Conservation (phyloP, 37 sponge, comb jelly and placozoan species). For the Halisarca cf. caerulea region DNA sequence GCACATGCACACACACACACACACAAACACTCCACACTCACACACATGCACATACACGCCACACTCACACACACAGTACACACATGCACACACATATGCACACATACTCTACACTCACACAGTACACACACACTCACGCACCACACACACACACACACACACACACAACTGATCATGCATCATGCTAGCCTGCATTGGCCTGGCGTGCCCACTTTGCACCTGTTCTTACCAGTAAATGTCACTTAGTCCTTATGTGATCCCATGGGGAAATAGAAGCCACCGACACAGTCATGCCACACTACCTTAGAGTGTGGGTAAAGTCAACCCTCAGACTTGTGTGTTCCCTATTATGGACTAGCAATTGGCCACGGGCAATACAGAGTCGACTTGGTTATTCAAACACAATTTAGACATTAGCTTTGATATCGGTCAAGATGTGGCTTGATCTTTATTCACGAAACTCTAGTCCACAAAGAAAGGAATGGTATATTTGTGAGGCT, state of each 20-base stretch:
- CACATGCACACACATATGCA: background rate
- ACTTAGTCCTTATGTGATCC: too few species aligned
- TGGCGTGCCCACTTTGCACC: too few species aligned
- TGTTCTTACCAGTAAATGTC: too few species aligned
- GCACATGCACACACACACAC: conserved; percentile 6
- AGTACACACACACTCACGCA: too few species aligned
- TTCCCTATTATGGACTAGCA: background rate
- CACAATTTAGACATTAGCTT: conserved; percentile 3
- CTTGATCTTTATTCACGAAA: conserved; percentile 5
- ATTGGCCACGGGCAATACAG: background rate
- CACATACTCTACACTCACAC: background rate
- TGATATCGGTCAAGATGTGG: background rate
- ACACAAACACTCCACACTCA: background rate
- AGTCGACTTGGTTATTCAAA: background rate
- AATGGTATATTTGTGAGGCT: too few species aligned
- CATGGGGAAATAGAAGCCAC: too few species aligned
- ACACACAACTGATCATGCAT: too few species aligned
- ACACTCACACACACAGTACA: background rate
- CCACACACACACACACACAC: too few species aligned
- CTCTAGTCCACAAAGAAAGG: background rate
- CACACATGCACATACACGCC: background rate
- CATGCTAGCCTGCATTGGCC: too few species aligned
- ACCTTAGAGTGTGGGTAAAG: too few species aligned
- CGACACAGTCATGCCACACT: too few species aligned
- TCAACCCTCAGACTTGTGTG: too few species aligned